Conservation (phyloP, 2,888 invertebrate species). For the Altica lythri region DNA sequence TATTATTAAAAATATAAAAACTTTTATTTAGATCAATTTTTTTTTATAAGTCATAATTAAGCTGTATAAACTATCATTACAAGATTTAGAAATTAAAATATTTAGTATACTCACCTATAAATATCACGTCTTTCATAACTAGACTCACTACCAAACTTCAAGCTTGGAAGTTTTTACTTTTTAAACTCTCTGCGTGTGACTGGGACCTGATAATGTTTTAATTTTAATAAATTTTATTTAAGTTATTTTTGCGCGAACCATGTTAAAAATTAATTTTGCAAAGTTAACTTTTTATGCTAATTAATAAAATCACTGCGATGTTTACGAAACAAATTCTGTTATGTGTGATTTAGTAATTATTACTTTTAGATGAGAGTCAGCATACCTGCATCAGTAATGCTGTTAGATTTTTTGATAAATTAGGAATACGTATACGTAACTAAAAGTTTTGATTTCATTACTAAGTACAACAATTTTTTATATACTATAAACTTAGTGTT, state of each 20-base stretch:
- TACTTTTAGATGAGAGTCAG: no score
- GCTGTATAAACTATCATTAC: background rate
- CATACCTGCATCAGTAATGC: no score
- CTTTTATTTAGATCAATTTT: background rate
- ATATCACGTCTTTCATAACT: background rate
- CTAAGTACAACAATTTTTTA: no score
- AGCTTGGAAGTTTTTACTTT: slow-evolving; percentile 10
- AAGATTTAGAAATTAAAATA: no score
- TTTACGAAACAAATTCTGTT: slow-evolving; percentile 5
- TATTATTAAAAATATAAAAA: background rate
- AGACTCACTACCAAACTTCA: background rate
- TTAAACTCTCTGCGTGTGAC: slow-evolving; percentile 11
- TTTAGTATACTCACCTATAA: background rate
- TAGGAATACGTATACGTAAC: no score
- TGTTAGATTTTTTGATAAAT: no score
- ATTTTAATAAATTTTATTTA: slow-evolving; percentile 25
- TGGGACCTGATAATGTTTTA: slow-evolving; percentile 23
- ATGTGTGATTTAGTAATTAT: no score
- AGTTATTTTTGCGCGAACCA: slow-evolving; percentile 6
- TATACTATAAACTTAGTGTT: no score
- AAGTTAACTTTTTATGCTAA: slow-evolving; percentile 19
- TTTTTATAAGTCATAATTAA: background rate
- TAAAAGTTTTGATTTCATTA: no score
- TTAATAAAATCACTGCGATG: slow-evolving; percentile 6
- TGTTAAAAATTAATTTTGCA: background rate